Conservation (phyloP, 2,797 vertebrate species). For the Enteromius unitaeniatus region DNA sequence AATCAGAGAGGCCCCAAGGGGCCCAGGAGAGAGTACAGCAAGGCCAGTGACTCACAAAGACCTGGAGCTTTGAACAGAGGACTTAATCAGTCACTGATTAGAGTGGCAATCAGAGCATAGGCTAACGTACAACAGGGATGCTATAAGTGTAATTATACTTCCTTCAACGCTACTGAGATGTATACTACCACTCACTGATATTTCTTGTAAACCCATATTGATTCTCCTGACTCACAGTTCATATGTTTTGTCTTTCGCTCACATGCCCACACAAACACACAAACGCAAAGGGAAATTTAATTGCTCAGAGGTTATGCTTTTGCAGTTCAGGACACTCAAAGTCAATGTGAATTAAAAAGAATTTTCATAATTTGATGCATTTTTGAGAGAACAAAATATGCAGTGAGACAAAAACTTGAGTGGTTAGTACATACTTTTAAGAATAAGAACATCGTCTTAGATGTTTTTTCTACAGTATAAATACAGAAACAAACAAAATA, state of each 20-base stretch:
- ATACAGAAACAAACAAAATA: not conserved
- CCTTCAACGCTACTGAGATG: constrained; percentile 9
- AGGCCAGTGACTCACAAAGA: constrained; percentile 60
- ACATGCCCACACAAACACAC: constrained; percentile 1
- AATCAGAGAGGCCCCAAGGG: constrained; percentile 64
- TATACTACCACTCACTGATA: constrained; percentile 41
- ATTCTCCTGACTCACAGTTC: constrained; percentile 11
- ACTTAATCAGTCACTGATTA: constrained; percentile 65
- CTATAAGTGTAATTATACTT: constrained; percentile 33
- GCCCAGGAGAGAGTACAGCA: constrained; percentile 34
- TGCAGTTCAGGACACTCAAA: not conserved
- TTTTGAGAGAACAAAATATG: not conserved
- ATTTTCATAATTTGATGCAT: constrained; percentile 6
- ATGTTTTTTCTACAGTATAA: not conserved
- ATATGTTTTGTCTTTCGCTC: constrained; percentile 11
- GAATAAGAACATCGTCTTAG: not conserved
- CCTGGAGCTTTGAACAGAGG: constrained; percentile 54
- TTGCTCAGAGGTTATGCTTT: not conserved
- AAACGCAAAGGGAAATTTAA: not conserved
- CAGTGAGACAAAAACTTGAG: not conserved
- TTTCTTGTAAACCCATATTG: constrained; percentile 24
- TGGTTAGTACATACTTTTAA: not conserved
- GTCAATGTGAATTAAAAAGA: not conserved
- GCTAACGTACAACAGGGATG: constrained; percentile 45
- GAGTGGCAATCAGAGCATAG: constrained; percentile 54